Conservation (phyloP, 2,113 vertebrate genomes). For the Monopterus albus region DNA sequence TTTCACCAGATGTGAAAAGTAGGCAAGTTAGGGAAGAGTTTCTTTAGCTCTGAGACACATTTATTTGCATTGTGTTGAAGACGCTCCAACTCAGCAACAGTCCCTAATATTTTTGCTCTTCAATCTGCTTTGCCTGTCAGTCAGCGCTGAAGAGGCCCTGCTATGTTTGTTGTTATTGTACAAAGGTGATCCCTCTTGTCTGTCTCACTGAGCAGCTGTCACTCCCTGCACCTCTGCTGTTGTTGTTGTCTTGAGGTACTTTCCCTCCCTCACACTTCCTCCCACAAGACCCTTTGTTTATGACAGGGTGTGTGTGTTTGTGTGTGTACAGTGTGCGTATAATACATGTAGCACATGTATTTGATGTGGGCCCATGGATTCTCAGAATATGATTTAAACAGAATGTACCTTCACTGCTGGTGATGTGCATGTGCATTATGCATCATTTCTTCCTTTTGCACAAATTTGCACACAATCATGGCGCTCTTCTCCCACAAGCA, state of each 20-base stretch:
- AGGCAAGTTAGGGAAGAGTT: background rate
- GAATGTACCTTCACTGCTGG: constrained; percentile 2
- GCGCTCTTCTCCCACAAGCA: no score
- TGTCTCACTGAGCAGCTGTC: constrained; percentile 67
- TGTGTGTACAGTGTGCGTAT: constrained; percentile 13
- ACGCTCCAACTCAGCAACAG: background rate
- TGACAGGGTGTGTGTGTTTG: constrained; percentile 29
- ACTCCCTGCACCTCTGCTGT: constrained; percentile 63
- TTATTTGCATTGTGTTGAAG: background rate
- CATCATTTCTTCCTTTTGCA: no score
- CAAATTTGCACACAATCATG: no score
- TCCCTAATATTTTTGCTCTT: background rate
- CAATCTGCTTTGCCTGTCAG: background rate
- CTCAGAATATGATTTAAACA: constrained; percentile 37
- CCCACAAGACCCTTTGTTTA: constrained; percentile 74
- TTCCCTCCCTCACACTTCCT: constrained; percentile 74
- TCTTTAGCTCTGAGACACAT: no score
- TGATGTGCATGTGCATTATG: no score
- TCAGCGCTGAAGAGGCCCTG: background rate
- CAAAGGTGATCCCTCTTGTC: constrained; percentile 65
- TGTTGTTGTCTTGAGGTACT: constrained; percentile 77
- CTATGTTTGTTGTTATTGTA: constrained; percentile 46
- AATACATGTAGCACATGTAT: constrained; percentile 13
- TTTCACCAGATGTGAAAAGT: background rate
- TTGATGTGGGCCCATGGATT: constrained; percentile 39